Base-by-base conservation (phyloP, 2,888 invertebrate genomes). In the Lycocerus yunnanus region DNA sequence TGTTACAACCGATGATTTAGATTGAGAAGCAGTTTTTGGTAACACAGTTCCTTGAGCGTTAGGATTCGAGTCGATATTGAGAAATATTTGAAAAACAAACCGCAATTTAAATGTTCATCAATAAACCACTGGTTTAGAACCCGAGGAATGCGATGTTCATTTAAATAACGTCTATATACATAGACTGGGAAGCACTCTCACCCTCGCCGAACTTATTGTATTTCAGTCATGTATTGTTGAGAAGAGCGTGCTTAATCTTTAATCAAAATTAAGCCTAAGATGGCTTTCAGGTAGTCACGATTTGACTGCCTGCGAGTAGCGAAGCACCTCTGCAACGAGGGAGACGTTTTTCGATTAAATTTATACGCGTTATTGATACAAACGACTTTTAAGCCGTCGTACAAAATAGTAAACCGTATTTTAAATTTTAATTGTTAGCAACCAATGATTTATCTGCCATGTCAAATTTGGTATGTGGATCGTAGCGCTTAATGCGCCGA, bases 181-280 rank as follows among this genome's bases (percentile, higher is more conserved):
- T 20, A n/a, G n/a, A n/a, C 4, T 61, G 61, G n/a, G 61, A 63
- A 15, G 61, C 10, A 10, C 15, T 61, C 61, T 13, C 61, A 16
- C 16, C 18, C 16, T 13, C 20, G 20, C 18, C n/a, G 13, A 18
- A 18, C 20, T 63, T 63, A 43, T 43, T 43, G 20, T 18, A 63
- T 63, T 63, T 63, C 20, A 63, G 61, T 63, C 61, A 63, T 15
- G 18, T 20, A 63, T 63, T 63, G 61, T 63, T 11, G 61, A 63
- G 61, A 63, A 18, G n/a, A 20, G 18, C 61, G 61, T 63, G 61
- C 61, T 16, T 63, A 63, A 63, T 63, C 61, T 63, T 63, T 63
- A 63, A 63, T 63, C 61, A 63, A 63, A 63, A 63, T 63, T 63
- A 63, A 18, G 61, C 61, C 20, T 14, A 20, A 63, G 61, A 63